Conservation (phyloP, 2,797 vertebrate species). For the Eutrigla gurnardus region DNA sequence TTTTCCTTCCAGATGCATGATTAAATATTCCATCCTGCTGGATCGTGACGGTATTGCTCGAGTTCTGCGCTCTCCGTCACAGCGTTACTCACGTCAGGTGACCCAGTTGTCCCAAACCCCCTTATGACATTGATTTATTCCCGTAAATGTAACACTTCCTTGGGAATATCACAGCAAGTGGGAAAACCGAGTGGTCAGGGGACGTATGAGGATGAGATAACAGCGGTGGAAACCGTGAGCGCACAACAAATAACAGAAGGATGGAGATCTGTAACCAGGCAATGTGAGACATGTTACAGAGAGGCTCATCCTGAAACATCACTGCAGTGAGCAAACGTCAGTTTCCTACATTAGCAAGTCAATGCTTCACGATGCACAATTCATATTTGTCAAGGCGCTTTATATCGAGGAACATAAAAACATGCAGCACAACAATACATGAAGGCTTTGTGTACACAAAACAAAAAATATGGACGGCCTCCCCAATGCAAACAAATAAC, state of each 20-base stretch:
- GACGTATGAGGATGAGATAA: conserved; percentile 61
- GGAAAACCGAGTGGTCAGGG: conserved; percentile 58
- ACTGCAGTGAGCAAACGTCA: conserved; percentile 1
- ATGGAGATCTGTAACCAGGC: conserved; percentile 37
- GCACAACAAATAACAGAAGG: conserved; percentile 46
- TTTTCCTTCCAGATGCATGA: neutral
- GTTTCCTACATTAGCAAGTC: too few species aligned
- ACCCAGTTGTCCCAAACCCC: conserved; percentile 45
- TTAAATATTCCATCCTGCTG: neutral
- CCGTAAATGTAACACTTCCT: conserved; percentile 74
- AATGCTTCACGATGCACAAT: neutral
- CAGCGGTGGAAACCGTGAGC: conserved; percentile 64
- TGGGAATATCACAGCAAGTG: conserved; percentile 67
- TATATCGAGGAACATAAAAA: neutral
- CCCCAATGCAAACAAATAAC: neutral
- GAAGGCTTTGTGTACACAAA: neutral
- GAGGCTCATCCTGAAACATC: conserved; percentile 7
- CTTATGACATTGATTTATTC: conserved; percentile 68
- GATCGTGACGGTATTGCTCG: neutral
- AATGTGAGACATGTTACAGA: conserved; percentile 53
- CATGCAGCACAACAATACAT: neutral
- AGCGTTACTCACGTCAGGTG: conserved; percentile 48
- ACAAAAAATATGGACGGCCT: neutral
- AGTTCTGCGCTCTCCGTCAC: conserved; percentile 30
- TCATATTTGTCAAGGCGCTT: neutral